Evolutionary conservation across 1,140 invertebrate species (phyloP).

Genomic region (Zaprionus gabonicus): DNA sequence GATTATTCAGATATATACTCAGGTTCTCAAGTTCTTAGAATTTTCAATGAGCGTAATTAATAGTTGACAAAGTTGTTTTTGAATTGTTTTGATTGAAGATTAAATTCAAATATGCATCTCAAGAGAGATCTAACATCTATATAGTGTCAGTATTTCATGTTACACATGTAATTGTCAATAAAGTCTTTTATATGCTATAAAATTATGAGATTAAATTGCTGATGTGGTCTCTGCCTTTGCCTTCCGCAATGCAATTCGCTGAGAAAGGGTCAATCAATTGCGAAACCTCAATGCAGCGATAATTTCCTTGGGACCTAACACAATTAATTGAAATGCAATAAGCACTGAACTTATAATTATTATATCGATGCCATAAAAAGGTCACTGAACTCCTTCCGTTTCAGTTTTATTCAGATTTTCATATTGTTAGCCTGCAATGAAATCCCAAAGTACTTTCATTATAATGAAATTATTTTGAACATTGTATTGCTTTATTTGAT

Average conservation of each 20-base stretch:
- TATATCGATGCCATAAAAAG: background rate
- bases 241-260: background rate
- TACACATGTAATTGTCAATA: background rate
- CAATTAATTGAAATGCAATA: background rate
- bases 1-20: background rate
- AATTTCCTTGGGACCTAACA: background rate
- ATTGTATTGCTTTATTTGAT: no score
- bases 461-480: no score
- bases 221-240: background rate
- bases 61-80: background rate
- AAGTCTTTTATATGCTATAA: background rate
- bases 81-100: background rate
- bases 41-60: background rate
- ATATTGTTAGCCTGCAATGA: background rate
- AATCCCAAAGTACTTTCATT: background rate
- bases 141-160: background rate
- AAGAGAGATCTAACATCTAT: background rate
- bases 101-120: background rate
- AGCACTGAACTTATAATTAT: background rate
- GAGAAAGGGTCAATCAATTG: slow-evolving; percentile 2
- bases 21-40: background rate
- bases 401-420: background rate
- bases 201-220: background rate
- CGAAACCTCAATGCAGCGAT: slow-evolving; percentile 2
- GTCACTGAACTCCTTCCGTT: background rate